These are phyloP conservation scores for Yponomeuta evonymella DNA, from an alignment of 2,888 invertebrate species.

Conservation along the genomic window DNA sequence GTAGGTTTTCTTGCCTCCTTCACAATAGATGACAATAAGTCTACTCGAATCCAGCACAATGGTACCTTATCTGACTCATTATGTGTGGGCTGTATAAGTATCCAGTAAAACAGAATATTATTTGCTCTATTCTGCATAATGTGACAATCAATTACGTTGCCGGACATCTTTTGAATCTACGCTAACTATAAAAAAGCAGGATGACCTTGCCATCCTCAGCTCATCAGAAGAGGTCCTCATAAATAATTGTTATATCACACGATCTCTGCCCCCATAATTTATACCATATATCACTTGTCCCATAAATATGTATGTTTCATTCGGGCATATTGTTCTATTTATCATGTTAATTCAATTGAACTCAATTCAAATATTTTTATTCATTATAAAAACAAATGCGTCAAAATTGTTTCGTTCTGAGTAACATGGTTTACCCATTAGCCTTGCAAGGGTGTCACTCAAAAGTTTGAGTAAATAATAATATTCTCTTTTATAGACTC, in stretches of 20 bases:
- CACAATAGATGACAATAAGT: constrained; percentile 4
- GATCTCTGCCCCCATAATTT: neutral
- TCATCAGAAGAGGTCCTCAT: neutral
- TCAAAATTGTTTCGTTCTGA: neutral
- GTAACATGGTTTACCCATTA: neutral
- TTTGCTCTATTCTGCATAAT: constrained; percentile 19
- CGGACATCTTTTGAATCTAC: constrained; percentile 21
- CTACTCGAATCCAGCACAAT: neutral
- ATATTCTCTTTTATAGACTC: too few relatives aligned
- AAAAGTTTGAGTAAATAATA: too few relatives aligned
- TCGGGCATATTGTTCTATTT: neutral
- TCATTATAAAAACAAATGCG: neutral
- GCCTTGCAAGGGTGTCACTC: neutral
- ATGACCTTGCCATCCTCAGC: constrained; percentile 20
- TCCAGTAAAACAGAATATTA: constrained; percentile 14
- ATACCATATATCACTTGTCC: neutral
- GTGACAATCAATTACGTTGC: constrained; percentile 22
- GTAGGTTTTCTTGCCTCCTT: neutral
- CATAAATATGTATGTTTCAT: neutral
- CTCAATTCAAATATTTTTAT: neutral
- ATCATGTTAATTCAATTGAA: neutral
- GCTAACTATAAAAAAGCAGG: constrained; percentile 16
- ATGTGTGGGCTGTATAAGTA: constrained; percentile 18
- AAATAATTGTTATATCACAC: neutral
- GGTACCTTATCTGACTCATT: constrained; percentile 18